Evolutionary conservation across 1,140 invertebrate genomes (phyloP), one percentile per base, ranked within the genome.

Genomic region (Anadara kagoshimensis): DNA sequence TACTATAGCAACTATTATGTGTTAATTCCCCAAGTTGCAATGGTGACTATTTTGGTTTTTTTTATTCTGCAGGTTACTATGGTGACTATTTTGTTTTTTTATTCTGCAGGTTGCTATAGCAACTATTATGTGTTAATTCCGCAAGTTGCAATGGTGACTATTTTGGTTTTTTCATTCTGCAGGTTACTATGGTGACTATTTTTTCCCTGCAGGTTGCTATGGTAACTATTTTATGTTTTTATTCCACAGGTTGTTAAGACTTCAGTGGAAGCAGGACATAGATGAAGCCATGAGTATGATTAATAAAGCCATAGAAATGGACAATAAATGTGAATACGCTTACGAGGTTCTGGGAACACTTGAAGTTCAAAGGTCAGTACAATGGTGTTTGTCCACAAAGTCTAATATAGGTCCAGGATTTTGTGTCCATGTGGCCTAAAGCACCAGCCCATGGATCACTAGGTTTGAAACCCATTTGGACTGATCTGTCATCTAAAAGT

Each of bases 291-390:
- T 95, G 0, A 90, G 93, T 70, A 91, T 94, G 44, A 94, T 98
- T 44, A 93, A 94, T 51, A 93, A 94, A 89, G 96, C 95, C 4
- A 93, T 98, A 69, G 92, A 94, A 84, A 90, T 96, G 73, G 97
- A 99, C 91, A 92, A 94, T 29, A 95, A 95, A 88, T 98, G 96
- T 91, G 94, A 96, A 90, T 95, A 97, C 91, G 97, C 94, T 16
- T 98, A 96, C 90, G 97, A 99, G 91, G 97, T 96, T 36, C 90
- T 98, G 59, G 97, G 95, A 73, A 97, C 96, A 1, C 94, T 98
- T 76, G 95, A 97, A 93, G 94, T 97, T 75, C 96, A 98, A 90
- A 93, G 94, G 95, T 96, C 91, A 91, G 89, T 76, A 24, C 14
- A 45, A 26, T 43, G 16, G 47, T 24, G 10, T 24, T 5, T 16